Base-by-base conservation (phyloP, 2,797 vertebrate species). In the Dendrocincla tyrannina region DNA sequence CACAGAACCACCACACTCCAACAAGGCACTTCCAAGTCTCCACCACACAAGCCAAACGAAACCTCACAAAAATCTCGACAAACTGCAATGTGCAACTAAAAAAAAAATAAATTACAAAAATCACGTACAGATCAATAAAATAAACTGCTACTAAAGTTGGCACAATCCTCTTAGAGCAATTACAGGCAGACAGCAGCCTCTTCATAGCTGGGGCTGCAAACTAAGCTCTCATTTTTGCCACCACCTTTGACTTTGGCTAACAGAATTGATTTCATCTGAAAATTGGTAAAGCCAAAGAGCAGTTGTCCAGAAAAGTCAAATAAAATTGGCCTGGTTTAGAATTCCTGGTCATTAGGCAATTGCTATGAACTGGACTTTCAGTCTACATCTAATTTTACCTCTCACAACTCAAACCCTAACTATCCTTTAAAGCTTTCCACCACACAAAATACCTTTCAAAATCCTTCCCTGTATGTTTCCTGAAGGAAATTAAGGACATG, bases 271-370 rank as follows among this genome's bases (percentile, higher is more conserved):
- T 91, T 91, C 75, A 93, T 49, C 89, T 70, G 69, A 93, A 95
- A 95, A 96, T 60, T 86, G 63, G n/a, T 39, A 77, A 95, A 95
- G 73, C 66, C 63, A 67, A 73, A 84, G 19, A 78, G 50, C 13
- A 78, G n/a, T 60, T 91, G 44, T 42, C 44, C 76, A 41, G 55
- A 93, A 91, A 94, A 94, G 79, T 70, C 74, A 96, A 92, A 93
- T 82, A 88, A 88, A 94, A 88, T 69, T 84, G 85, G 55, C 19
- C 59, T 91, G 35, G 0, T 82, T 91, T 85, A 75, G 49, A 91
- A 87, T 69, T 78, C 84, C 47, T 0, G 0, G 58, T 59, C 76
- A 89, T 91, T 90, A 93, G 1, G 3, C 50, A 93, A 78, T 76
- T 85, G 39, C 46, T 75, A 39, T 24, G 42, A 90, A 66, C 25